Conservation (phyloP, 2,113 vertebrate species). For the Oxygymnocypris stewartii region DNA sequence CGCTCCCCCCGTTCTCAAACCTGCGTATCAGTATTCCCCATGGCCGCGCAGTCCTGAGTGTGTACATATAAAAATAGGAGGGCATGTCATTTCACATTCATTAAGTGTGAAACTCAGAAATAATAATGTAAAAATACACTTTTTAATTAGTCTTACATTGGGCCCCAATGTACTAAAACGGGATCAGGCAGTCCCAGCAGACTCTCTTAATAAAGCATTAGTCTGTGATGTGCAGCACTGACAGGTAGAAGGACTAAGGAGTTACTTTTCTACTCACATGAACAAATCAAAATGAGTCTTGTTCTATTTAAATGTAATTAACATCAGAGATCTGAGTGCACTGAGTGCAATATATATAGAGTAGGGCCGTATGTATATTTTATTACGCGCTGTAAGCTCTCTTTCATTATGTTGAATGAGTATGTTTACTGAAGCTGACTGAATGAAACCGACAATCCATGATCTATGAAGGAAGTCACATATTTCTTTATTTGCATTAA, state of each 20-base stretch:
- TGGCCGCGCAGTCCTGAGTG: conserved; percentile 75
- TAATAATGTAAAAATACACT: conserved; percentile 98
- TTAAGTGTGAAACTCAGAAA: conserved; percentile 93
- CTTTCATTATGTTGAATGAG: conserved; percentile 81
- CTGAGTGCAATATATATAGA: conserved; percentile 70
- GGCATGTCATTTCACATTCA: conserved; percentile 93
- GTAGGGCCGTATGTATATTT: not conserved
- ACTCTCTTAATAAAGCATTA: conserved; percentile 94
- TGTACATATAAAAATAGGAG: conserved; percentile 86
- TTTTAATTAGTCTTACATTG: conserved; percentile 96
- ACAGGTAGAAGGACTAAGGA: conserved; percentile 90
- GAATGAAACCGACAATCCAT: conserved; percentile 48
- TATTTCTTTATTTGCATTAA: conserved; percentile 33
- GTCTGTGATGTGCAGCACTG: conserved; percentile 84
- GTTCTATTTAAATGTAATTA: conserved; percentile 88
- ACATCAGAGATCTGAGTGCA: conserved; percentile 77
- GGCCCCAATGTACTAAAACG: conserved; percentile 91
- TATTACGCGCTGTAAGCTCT: conserved; percentile 70
- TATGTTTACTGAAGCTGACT: conserved; percentile 81
- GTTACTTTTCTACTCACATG: conserved; percentile 80
- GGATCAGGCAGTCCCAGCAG: conserved; percentile 86
- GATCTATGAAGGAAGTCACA: too few species aligned
- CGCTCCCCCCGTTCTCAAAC: conserved; percentile 65
- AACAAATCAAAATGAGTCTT: conserved; percentile 84
- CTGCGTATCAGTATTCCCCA: conserved; percentile 81